These are phyloP conservation scores for Neoaliturus tenellus DNA, from an alignment of 2,888 invertebrate genomes.

Conservation along the genomic window DNA sequence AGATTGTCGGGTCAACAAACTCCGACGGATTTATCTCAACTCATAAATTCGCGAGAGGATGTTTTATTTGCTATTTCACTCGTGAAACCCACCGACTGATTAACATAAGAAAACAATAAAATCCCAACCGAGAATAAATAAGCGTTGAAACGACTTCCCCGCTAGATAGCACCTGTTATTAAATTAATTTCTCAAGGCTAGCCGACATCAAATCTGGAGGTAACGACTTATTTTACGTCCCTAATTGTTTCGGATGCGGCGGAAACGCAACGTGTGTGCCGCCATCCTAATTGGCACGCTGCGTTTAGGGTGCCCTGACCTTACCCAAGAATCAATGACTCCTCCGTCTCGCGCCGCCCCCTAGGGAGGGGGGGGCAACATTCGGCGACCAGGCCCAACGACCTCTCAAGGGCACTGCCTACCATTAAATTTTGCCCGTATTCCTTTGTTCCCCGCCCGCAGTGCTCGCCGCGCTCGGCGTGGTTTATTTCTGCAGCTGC, in stretches of 20 bases:
- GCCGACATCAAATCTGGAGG: background rate
- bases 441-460: conserved; percentile 39
- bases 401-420: conserved; percentile 51
- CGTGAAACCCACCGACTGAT: conserved; percentile 22
- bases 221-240: background rate
- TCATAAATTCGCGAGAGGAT: conserved; percentile 18
- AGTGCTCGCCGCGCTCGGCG: background rate
- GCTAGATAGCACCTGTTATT: conserved; percentile 28
- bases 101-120: conserved; percentile 43
- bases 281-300: conserved; percentile 16
- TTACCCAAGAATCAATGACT: conserved; percentile 46
- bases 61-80: conserved; percentile 24
- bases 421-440: conserved; percentile 49
- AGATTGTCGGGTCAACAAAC: background rate
- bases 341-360: background rate
- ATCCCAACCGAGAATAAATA: background rate
- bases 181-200: conserved; percentile 18
- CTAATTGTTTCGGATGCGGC: conserved; percentile 8
- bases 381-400: conserved; percentile 37
- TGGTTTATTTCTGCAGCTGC: conserved; percentile 50
- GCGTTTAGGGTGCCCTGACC: conserved; percentile 48
- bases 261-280: background rate
- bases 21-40: background rate
- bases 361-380: conserved; percentile 34
- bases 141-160: background rate